Percentiles rank a stretch among this genome's conserved stretches.
These are phyloP conservation scores for Campopleginae sp. DNA, from an alignment of 2,888 invertebrate genomes.

Conservation along the genomic window DNA sequence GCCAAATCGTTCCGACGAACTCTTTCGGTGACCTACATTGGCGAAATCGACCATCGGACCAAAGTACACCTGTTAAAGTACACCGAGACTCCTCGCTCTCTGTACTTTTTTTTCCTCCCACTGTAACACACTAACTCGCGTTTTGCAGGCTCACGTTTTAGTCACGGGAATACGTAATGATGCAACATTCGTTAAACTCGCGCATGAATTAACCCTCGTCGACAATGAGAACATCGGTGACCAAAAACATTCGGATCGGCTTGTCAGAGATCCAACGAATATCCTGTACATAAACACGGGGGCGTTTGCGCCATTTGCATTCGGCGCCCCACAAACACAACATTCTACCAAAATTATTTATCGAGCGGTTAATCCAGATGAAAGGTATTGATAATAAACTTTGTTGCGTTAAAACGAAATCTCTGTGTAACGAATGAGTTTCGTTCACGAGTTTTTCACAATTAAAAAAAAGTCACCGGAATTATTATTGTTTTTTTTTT, in stretches of 20 bases:
- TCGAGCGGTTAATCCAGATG: conserved; percentile 19
- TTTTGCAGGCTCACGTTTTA: conserved; percentile 41
- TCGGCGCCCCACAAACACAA: conserved; percentile 23
- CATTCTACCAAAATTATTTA: conserved; percentile 20
- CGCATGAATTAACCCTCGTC: conserved; percentile 47
- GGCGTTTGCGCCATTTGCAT: conserved; percentile 27
- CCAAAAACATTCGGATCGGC: conserved; percentile 35
- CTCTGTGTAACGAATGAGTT: neutral
- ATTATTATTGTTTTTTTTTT: too few relatives aligned
- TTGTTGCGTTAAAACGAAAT: neutral
- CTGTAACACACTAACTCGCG: conserved; percentile 26
- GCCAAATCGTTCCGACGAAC: conserved; percentile 29
- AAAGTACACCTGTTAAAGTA: conserved; percentile 54
- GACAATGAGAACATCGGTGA: conserved; percentile 44
- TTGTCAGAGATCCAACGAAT: conserved; percentile 36
- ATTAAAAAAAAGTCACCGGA: neutral
- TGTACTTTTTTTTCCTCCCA: neutral
- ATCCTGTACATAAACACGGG: conserved; percentile 40
- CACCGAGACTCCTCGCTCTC: conserved; percentile 2
- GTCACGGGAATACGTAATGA: conserved; percentile 58
- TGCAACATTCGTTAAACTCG: conserved; percentile 40
- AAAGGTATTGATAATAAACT: neutral
- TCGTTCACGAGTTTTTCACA: neutral
- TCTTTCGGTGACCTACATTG: conserved; percentile 37
- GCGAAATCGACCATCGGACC: conserved; percentile 48